These are phyloP conservation scores for Buceros bicornis DNA, from an alignment of 2,797 vertebrate species.

Conservation along the genomic window DNA sequence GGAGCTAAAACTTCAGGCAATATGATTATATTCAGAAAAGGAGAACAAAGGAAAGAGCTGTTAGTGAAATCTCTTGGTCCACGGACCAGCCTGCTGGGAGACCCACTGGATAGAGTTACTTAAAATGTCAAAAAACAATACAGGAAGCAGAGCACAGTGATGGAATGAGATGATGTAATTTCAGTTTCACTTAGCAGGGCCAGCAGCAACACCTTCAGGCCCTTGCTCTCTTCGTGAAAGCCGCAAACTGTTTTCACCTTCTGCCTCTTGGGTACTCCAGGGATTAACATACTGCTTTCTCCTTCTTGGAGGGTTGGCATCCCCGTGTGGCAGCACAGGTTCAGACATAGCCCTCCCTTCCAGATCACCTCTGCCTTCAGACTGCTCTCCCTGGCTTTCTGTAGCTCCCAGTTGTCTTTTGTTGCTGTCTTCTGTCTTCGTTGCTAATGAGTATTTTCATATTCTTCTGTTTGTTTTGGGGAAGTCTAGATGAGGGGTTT, in stretches of 20 bases:
- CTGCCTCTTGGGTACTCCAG: neutral
- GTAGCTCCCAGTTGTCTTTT: slow-evolving; percentile 8
- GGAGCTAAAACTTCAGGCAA: neutral
- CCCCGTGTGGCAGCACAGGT: neutral
- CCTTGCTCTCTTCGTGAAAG: neutral
- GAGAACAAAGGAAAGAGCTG: neutral
- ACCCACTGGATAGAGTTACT: neutral
- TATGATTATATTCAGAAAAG: neutral
- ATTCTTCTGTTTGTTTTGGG: slow-evolving; percentile 19
- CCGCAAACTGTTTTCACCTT: neutral
- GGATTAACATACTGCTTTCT: neutral
- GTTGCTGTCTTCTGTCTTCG: neutral
- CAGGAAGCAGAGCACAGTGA: neutral
- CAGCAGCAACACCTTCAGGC: neutral
- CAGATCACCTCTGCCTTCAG: neutral
- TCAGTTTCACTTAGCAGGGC: neutral
- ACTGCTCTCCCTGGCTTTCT: neutral
- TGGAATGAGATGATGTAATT: neutral
- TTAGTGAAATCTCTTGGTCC: neutral
- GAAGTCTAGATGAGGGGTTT: slow-evolving; percentile 11
- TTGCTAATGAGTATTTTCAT: slow-evolving; percentile 17
- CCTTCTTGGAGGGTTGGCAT: neutral
- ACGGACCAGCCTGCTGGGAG: neutral
- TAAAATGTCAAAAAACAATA: neutral
- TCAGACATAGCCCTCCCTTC: neutral